These are phyloP conservation scores for Oryzias dopingdopingensis DNA, from an alignment of 2,797 vertebrate genomes.

Conservation along the genomic window DNA sequence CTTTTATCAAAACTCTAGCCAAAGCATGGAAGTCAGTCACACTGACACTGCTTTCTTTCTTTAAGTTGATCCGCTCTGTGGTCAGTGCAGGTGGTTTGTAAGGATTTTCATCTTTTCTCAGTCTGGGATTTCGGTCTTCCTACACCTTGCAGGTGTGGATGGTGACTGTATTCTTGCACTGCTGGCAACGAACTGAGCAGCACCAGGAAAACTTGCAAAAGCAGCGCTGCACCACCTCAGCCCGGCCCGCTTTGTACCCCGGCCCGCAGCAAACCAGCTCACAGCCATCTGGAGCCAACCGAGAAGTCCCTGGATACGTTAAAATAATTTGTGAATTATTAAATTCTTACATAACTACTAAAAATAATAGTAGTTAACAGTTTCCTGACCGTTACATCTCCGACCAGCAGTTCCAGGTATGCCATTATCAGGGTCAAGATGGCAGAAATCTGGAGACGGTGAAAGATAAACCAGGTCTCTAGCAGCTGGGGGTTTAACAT, in stretches of 20 bases:
- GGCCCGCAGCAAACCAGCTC: slow-evolving; percentile 82
- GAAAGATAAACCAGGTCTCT: slow-evolving; percentile 78
- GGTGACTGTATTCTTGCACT: slow-evolving; percentile 78
- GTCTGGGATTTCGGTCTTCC: slow-evolving; percentile 21
- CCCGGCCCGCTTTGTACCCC: slow-evolving; percentile 71
- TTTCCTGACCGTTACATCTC: slow-evolving; percentile 74
- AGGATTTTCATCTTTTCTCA: slow-evolving; percentile 8
- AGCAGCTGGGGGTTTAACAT: slow-evolving; percentile 78
- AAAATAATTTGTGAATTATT: not conserved
- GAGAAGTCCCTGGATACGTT: slow-evolving; percentile 66
- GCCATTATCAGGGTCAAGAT: slow-evolving; percentile 63
- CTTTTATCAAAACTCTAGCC: slow-evolving; percentile 23
- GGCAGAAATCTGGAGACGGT: slow-evolving; percentile 80
- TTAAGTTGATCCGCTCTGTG: slow-evolving; percentile 12
- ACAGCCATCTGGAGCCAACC: slow-evolving; percentile 73
- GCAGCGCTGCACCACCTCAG: slow-evolving; percentile 76
- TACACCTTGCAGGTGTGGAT: slow-evolving; percentile 78
- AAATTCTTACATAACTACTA: too few relatives aligned
- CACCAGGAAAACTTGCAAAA: slow-evolving; percentile 83
- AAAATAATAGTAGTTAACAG: too few relatives aligned
- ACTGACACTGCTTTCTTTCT: slow-evolving; percentile 2
- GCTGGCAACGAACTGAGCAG: slow-evolving; percentile 79
- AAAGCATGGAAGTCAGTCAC: slow-evolving; percentile 17
- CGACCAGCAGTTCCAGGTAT: slow-evolving; percentile 75
- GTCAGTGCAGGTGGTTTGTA: slow-evolving; percentile 29